phyloP scores from a whole-genome alignment of 2,113 vertebrate species.

The Ciconia boyciana region DNA sequence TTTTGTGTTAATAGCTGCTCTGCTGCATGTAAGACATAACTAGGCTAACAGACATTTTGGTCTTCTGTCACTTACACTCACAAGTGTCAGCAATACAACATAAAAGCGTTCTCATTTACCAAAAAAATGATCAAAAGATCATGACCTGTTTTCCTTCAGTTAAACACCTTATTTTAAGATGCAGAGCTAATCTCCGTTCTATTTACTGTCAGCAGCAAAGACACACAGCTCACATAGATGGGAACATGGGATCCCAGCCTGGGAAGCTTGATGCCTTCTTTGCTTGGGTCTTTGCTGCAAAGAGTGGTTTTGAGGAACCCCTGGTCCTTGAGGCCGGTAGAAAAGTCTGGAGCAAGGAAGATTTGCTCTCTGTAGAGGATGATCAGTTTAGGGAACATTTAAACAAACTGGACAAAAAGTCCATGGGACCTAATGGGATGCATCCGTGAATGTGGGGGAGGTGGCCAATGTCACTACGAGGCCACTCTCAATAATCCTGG shows the following conservation, averaged over 20 bases:
- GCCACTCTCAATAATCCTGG: neutral
- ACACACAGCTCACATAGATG: neutral
- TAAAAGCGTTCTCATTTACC: neutral
- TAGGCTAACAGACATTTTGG: constrained; percentile 32
- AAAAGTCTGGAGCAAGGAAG: neutral
- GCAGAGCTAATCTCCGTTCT: neutral
- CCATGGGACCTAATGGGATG: neutral
- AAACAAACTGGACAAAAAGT: neutral
- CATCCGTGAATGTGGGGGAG: neutral
- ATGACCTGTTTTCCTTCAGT: constrained; percentile 31
- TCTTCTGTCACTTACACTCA: neutral
- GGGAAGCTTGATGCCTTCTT: neutral
- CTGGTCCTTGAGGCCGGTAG: neutral
- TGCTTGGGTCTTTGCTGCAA: neutral
- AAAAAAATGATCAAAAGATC: neutral
- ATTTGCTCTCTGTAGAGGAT: neutral
- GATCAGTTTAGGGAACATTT: neutral
- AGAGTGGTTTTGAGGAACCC: neutral
- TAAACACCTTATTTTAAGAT: constrained; percentile 9
- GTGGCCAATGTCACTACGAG: fast-evolving
- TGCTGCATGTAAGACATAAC: constrained; percentile 25
- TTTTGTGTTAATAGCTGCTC: constrained; percentile 1
- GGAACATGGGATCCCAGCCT: neutral
- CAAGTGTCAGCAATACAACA: neutral
- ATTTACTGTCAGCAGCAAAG: neutral